A percentile compares a stretch with the other conserved stretches of the same genome.
phyloP scores from a whole-genome alignment of 2,888 invertebrate species.

The Conistra vaccinii region DNA sequence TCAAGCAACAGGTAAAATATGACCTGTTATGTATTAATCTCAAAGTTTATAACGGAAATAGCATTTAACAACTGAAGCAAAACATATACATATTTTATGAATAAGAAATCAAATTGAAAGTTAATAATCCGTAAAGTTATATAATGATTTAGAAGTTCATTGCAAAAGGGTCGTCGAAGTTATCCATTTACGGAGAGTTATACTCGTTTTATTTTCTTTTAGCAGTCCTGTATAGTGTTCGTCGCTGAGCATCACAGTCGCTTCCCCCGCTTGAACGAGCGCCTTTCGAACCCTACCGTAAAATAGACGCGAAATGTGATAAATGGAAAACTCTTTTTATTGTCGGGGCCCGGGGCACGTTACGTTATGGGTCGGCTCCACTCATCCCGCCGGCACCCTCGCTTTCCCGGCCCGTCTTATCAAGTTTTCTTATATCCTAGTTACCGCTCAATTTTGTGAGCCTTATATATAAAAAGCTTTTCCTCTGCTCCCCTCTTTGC shows the following conservation, averaged over 20 bases:
- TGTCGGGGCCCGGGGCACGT: slow-evolving; percentile 85
- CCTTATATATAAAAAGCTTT: slow-evolving; percentile 83
- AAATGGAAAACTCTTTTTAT: slow-evolving; percentile 90
- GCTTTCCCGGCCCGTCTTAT: slow-evolving; percentile 83
- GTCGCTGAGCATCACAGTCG: slow-evolving; percentile 82
- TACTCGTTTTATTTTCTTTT: slow-evolving; percentile 88
- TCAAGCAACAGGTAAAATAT: background rate
- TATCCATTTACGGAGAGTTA: slow-evolving; percentile 88
- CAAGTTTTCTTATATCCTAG: slow-evolving; percentile 88
- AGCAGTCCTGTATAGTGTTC: slow-evolving; percentile 83
- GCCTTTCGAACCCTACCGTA: slow-evolving; percentile 87
- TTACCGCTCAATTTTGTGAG: slow-evolving; percentile 88
- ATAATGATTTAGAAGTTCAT: slow-evolving; percentile 82
- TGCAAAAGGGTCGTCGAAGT: slow-evolving; percentile 84
- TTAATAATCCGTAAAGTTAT: slow-evolving; percentile 49
- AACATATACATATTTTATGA: slow-evolving; percentile 43
- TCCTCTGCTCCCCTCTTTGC: slow-evolving; percentile 77
- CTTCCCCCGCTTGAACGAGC: slow-evolving; percentile 82
- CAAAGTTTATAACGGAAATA: slow-evolving; percentile 4
- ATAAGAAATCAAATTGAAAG: slow-evolving; percentile 71
- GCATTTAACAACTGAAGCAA: slow-evolving; percentile 4
- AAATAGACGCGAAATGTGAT: slow-evolving; percentile 91
- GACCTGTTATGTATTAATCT: background rate
- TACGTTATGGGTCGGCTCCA: slow-evolving; percentile 85
- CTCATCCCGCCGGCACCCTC: slow-evolving; percentile 79